Base-by-base conservation (phyloP, 2,888 invertebrate genomes). In the Antheraea assamensis region DNA sequence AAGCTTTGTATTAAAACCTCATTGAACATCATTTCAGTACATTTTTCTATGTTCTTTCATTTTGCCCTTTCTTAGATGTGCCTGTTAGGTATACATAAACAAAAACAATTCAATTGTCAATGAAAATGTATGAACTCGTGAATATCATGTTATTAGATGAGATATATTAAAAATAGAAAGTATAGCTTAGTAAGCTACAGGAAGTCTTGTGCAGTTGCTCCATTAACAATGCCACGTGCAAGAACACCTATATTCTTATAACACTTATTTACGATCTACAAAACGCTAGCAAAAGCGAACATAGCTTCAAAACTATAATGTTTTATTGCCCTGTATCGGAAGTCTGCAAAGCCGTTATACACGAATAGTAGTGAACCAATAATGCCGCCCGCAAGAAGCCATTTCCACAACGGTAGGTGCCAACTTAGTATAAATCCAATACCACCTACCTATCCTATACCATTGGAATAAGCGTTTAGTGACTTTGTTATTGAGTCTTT, bases 281-380 rank as follows among this genome's bases (percentile, higher is more conserved):
- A 85, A 91, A 90, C 84, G 87, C 85, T 87, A 81, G 83, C 83
- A 83, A 85, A 86, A 85, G 84, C 86, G 84, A 85, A 85, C 81
- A 85, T 86, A 84, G 85, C 84, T 77, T 82, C 83, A 81, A 86
- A 87, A 88, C 88, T 90, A 90, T 91, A 90, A 87, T 88, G 82
- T 90, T 93, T 92, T 92, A 93, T 91, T 89, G 86, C 87, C 85
- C 77, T 83, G 85, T 89, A 90, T 91, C 87, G 81, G 83, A 85
- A 85, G 85, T 85, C 83, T 83, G 84, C 83, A 85, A 84, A 86
- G 85, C 88, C 82, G 83, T 88, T 87, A 88, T 87, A 85, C 87
- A 84, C 83, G 87, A 87, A 90, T 84, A 86, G 80, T 78, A 82
- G 79, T 82, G 83, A 82, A 82, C 81, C 83, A 85, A 88, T 90